phyloP scores from a whole-genome alignment of 2,113 vertebrate species.

The Vidua chalybeata region DNA sequence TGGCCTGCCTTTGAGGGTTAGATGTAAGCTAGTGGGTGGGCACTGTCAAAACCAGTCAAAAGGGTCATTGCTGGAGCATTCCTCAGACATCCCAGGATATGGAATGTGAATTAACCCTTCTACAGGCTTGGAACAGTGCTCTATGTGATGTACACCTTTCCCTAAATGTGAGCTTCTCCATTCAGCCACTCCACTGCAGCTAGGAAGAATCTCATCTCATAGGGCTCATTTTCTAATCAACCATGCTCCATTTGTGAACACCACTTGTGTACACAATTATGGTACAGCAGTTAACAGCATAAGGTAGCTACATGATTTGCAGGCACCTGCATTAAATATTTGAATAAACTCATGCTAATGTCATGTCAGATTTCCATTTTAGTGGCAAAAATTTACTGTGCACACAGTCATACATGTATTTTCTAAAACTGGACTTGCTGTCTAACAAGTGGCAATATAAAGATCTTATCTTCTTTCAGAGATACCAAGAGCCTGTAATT shows the following conservation, averaged over 20 bases:
- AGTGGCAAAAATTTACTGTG: not conserved
- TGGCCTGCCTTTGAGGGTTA: not conserved
- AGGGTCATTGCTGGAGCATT: not conserved
- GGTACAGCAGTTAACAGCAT: not conserved
- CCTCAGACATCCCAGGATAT: not conserved
- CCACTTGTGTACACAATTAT: slow-evolving; percentile 37
- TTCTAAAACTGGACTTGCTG: not conserved
- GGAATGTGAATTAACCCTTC: not conserved
- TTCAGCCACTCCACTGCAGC: not conserved
- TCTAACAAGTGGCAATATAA: not conserved
- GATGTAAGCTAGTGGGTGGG: not conserved
- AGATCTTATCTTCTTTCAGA: not conserved
- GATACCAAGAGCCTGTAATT: not conserved
- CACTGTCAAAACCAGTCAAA: not conserved
- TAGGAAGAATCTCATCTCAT: not conserved
- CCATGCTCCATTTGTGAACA: slow-evolving; percentile 4
- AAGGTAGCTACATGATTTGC: not conserved
- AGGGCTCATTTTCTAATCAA: slow-evolving; percentile 48
- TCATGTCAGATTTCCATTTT: not conserved
- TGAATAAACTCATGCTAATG: slow-evolving; percentile 20
- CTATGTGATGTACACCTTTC: not conserved
- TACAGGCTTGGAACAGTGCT: not conserved
- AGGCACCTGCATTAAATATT: slow-evolving; percentile 26
- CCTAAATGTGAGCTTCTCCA: not conserved
- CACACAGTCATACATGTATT: not conserved